Evolutionary conservation across 92 coral and sea anemone species (phyloP).

Genomic region (Porites rus): DNA sequence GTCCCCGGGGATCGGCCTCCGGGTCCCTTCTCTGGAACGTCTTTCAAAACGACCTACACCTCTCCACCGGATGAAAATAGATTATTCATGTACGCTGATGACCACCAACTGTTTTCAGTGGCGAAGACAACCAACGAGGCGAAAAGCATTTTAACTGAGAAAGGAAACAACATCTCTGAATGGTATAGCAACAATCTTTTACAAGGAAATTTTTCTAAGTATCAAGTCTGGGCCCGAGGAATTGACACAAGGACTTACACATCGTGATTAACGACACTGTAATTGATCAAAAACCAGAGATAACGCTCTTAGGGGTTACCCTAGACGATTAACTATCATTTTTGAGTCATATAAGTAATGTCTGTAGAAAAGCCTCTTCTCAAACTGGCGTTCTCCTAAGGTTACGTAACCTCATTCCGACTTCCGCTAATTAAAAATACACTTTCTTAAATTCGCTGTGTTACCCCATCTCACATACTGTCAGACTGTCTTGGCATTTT

Average conservation of each 20-base stretch:
- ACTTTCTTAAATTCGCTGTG: background rate
- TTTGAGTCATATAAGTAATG: too few relatives aligned
- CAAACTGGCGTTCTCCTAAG: background rate
- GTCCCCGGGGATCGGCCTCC: background rate
- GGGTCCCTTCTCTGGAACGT: background rate
- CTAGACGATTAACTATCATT: too few relatives aligned
- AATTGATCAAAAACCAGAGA: too few relatives aligned
- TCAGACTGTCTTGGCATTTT: too few relatives aligned
- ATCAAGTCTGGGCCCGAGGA: slow-evolving; percentile 32
- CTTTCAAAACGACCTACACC: too few relatives aligned
- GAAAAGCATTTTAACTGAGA: too few relatives aligned
- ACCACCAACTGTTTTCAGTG: background rate
- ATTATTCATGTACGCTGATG: slow-evolving; percentile 18
- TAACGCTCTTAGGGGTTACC: too few relatives aligned
- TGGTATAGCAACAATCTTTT: slow-evolving; percentile 21
- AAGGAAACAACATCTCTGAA: slow-evolving; percentile 22
- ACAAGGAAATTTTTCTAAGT: slow-evolving; percentile 20
- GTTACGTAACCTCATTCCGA: slow-evolving; percentile 21
- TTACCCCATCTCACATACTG: too few relatives aligned
- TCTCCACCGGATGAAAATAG: slow-evolving; percentile 9
- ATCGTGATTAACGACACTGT: slow-evolving; percentile 11
- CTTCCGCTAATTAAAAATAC: slow-evolving; percentile 6
- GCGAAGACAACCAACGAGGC: too few relatives aligned
- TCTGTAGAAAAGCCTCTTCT: too few relatives aligned
- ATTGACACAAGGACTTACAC: slow-evolving; percentile 27